Evolutionary conservation across 1,140 invertebrate genomes (phyloP).

Genomic region (Ceratina calcarata): DNA sequence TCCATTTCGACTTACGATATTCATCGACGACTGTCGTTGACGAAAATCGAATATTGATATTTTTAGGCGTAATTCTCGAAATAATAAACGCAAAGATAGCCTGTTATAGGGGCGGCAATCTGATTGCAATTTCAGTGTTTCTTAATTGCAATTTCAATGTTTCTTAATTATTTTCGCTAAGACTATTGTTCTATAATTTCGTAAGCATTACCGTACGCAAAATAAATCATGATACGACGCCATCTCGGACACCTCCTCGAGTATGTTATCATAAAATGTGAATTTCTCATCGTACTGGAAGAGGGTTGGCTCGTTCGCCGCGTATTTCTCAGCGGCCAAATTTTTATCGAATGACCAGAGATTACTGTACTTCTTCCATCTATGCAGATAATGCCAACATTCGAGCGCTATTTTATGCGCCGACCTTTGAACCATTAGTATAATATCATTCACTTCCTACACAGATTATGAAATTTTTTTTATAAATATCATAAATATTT

Average conservation of each 20-base stretch:
- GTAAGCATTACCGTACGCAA: constrained; percentile 81
- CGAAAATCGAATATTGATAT: too few species aligned
- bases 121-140: neutral
- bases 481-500: neutral
- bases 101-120: too few species aligned
- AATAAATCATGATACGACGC: constrained; percentile 83
- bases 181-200: neutral
- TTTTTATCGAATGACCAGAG: constrained; percentile 92
- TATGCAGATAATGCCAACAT: constrained; percentile 85
- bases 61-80: neutral
- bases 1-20: too few species aligned
- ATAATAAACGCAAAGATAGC: too few species aligned
- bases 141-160: neutral
- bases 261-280: constrained; percentile 88
- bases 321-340: constrained; percentile 87
- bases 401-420: constrained; percentile 83
- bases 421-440: constrained; percentile 85
- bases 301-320: constrained; percentile 85
- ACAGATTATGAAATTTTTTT: constrained; percentile 1
- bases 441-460: constrained; percentile 84
- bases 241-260: constrained; percentile 85
- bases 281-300: constrained; percentile 91
- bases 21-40: too few species aligned
- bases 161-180: neutral
- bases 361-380: constrained; percentile 89